Evolutionary conservation across 2,797 vertebrate species (phyloP).

Genomic region (Gorsachius magnificus): DNA sequence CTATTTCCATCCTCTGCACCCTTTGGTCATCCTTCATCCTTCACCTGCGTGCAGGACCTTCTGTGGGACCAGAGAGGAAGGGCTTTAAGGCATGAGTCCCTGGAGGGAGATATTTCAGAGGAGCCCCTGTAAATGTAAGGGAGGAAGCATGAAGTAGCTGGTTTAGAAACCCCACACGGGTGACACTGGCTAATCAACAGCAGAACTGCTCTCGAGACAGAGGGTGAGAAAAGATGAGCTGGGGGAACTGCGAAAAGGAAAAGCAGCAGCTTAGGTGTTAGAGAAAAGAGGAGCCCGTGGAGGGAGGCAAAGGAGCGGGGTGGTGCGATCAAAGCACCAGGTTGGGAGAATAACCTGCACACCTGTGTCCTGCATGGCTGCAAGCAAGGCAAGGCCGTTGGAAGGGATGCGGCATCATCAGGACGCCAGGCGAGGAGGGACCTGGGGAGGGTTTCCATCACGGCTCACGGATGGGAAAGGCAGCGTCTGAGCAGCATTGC

Average conservation of each 20-base stretch:
- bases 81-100: not conserved
- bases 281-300: not conserved
- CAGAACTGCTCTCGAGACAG: not conserved
- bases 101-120: not conserved
- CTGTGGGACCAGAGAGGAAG: not conserved
- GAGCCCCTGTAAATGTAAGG: not conserved
- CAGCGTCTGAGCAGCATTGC: not conserved
- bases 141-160: not conserved
- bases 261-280: not conserved
- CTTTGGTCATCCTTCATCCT: not conserved
- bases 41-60: not conserved
- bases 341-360: not conserved
- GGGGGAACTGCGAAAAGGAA: not conserved
- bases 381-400: not conserved
- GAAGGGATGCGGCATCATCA: not conserved
- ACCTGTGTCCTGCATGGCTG: not conserved
- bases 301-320: not conserved
- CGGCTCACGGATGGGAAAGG: rapidly evolving
- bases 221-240: not conserved
- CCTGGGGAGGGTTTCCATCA: not conserved
- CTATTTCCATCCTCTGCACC: not conserved
- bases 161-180: not conserved
- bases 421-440: not conserved
- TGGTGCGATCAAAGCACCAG: not conserved
- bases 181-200: not conserved